phyloP scores from a whole-genome alignment of 2,113 vertebrate genomes.

The Pantherophis guttatus region DNA sequence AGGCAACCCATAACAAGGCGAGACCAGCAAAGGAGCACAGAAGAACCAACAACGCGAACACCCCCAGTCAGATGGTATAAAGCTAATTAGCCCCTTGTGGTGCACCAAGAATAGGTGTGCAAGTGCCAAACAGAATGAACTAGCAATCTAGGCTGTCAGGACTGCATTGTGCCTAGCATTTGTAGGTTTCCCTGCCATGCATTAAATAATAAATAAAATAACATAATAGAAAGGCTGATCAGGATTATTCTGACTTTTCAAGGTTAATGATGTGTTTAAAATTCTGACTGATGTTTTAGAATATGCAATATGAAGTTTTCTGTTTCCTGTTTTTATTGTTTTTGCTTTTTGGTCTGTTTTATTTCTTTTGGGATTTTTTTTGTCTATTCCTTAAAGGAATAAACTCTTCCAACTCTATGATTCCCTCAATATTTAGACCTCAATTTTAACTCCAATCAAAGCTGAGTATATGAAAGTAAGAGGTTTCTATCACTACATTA shows the following conservation, averaged over 20 bases:
- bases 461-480: slow-evolving; percentile 18
- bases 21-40: not conserved
- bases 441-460: not conserved
- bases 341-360: not conserved
- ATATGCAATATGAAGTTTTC: not conserved
- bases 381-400: not conserved
- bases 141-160: not conserved
- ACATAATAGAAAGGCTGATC: not conserved
- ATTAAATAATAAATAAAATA: not conserved
- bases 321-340: not conserved
- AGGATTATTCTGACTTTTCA: not conserved
- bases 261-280: not conserved
- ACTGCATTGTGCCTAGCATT: not conserved
- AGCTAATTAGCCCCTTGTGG: not conserved
- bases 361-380: not conserved
- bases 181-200: not conserved
- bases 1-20: fast-evolving
- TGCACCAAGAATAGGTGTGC: not conserved
- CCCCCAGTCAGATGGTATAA: not conserved
- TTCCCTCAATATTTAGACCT: not conserved
- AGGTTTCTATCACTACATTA: slow-evolving; percentile 46
- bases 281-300: not conserved
- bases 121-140: not conserved
- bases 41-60: not conserved
- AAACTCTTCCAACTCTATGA: not conserved